These are phyloP conservation scores for Anthopleura sola DNA, from an alignment of 64 coral and sea anemone genomes.

Conservation along the genomic window DNA sequence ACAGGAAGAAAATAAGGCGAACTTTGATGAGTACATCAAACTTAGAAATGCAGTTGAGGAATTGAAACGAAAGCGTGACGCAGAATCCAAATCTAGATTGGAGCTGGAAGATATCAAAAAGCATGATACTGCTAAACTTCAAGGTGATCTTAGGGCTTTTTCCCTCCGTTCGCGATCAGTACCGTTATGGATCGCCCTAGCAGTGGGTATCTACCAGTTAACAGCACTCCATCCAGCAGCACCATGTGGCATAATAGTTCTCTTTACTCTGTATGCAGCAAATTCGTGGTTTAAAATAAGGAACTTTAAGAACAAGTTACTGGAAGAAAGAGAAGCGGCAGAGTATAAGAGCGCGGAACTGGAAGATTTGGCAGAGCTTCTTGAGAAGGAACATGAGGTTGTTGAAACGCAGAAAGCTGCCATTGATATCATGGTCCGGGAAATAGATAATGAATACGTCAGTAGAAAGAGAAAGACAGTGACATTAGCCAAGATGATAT, in stretches of 20 bases:
- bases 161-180: neutral
- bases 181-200: slow-evolving; percentile 60
- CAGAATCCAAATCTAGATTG: slow-evolving; percentile 35
- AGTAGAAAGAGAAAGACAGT: slow-evolving; percentile 65
- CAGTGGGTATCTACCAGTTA: slow-evolving; percentile 48
- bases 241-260: slow-evolving; percentile 25
- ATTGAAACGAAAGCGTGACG: slow-evolving; percentile 62
- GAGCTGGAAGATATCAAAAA: slow-evolving; percentile 53
- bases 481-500: slow-evolving; percentile 76
- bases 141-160: neutral
- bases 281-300: slow-evolving; percentile 66
- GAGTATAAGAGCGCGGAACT: slow-evolving; percentile 78
- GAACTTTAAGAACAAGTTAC: slow-evolving; percentile 51
- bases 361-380: slow-evolving; percentile 67
- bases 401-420: slow-evolving; percentile 78
- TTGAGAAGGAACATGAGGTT: slow-evolving; percentile 83
- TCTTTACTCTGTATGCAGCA: slow-evolving; percentile 31
- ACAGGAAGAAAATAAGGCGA: slow-evolving; percentile 59
- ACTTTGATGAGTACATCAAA: slow-evolving; percentile 73
- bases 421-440: slow-evolving; percentile 68
- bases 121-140: neutral
- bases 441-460: slow-evolving; percentile 80
- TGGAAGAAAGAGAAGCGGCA: slow-evolving; percentile 67
- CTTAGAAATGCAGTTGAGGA: slow-evolving; percentile 74
- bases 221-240: slow-evolving; percentile 34